A percentile compares a stretch with the other conserved stretches of the same genome.
These are phyloP conservation scores for Antidorcas marsupialis DNA, from an alignment of 2,113 vertebrate genomes.

Conservation along the genomic window DNA sequence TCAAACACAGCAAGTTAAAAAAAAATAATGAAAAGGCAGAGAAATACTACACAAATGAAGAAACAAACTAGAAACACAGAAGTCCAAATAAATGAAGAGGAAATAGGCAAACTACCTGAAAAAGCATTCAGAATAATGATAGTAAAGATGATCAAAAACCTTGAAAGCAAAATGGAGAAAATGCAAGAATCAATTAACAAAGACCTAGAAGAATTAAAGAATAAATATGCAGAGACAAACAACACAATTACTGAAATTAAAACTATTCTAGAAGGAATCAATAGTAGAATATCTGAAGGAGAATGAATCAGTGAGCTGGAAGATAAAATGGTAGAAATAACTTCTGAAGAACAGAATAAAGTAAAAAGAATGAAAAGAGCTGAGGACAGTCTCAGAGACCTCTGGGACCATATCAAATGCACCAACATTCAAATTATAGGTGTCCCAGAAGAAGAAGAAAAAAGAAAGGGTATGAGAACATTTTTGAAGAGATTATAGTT, in stretches of 20 bases:
- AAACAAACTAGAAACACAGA: neutral
- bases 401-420: too few relatives aligned
- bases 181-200: neutral
- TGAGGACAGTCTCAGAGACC: too few relatives aligned
- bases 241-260: neutral
- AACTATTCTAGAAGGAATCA: neutral
- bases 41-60: neutral
- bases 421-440: too few relatives aligned
- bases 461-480: too few relatives aligned
- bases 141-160: neutral
- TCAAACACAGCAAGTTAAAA: neutral
- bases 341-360: too few relatives aligned
- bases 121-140: neutral
- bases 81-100: neutral
- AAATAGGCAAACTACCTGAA: neutral
- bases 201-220: neutral
- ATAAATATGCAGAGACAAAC: neutral
- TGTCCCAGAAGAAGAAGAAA: too few relatives aligned
- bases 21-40: neutral
- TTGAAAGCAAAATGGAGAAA: neutral
- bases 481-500: too few relatives aligned
- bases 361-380: neutral
- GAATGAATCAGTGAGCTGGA: neutral
- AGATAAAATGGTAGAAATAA: too few relatives aligned
- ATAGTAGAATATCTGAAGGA: neutral